Base-by-base conservation (phyloP, 2,113 vertebrate species). In the Spilogale gracilis region DNA sequence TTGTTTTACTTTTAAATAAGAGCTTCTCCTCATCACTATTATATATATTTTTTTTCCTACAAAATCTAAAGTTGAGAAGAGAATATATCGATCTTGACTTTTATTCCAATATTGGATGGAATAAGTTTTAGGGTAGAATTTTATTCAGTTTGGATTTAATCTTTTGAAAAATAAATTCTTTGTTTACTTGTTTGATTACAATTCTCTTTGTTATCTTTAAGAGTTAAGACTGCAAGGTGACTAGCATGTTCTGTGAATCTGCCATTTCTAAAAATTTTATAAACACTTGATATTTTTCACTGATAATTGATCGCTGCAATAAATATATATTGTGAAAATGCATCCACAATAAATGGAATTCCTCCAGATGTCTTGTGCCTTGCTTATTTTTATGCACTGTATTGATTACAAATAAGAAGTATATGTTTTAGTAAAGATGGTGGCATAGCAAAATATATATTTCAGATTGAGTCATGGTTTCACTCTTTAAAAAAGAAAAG, bases 281-380 rank as follows among this genome's bases (percentile, higher is more conserved):
- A 97, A 98, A 98, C 99, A 99, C 98, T 98, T 99, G 65, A 98
- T 99, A 98, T 97, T 98, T 99, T 99, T 99, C 98, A 99, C 98
- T 98, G 98, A 97, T 99, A 98, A 98, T 92, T 96, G 96, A 98
- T 98, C 97, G 97, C 97, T 99, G 99, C 98, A 99, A 99, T 99
- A 98, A 99, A 99, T 99, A 98, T 99, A 99, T 99, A 99, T 99
- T 99, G 98, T 99, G 99, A 99, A 99, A 99, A 99, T 99, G 98
- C 99, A 99, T 99, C 99, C 99, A 99, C 99, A 99, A 99, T 99
- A 99, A 99, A 99, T 99, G 99, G 99, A 99, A 95, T 99, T 99
- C 98, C 98, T 99, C 98, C 98, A 98, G 91, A 97, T 94, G 80
- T 61, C 92, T 12, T 60, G 38, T 95, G 94, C 89, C 94, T 98